Evolutionary conservation across 2,888 invertebrate genomes (phyloP).

Genomic region (Oligia strigilis): DNA sequence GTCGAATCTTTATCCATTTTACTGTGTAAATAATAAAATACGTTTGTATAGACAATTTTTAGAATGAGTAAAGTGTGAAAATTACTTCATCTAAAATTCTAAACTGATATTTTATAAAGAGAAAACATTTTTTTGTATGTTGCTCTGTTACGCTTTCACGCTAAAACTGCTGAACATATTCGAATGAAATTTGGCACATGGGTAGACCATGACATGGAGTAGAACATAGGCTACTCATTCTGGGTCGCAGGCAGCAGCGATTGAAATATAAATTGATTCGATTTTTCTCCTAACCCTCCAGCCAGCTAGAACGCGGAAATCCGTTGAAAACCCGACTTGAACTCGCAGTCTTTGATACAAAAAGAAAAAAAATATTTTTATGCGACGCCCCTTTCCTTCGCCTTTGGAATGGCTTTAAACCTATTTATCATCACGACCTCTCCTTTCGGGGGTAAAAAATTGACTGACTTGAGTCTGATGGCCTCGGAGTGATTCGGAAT

Average conservation of each 20-base stretch:
- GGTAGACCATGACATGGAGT: neutral
- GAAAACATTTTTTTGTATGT: neutral
- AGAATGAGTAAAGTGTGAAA: neutral
- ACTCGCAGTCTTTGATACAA: slow-evolving; percentile 73
- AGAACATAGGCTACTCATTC: neutral
- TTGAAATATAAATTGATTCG: neutral
- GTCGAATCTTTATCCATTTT: too few species aligned
- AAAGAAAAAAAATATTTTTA: slow-evolving; percentile 73
- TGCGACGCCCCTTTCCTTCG: slow-evolving; percentile 68
- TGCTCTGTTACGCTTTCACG: neutral
- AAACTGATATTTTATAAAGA: neutral
- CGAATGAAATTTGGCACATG: neutral
- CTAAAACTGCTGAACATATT: neutral
- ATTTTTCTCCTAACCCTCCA: slow-evolving; percentile 54
- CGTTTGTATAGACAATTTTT: neutral
- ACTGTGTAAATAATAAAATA: too few species aligned
- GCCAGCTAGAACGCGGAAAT: slow-evolving; percentile 68
- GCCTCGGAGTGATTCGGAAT: slow-evolving; percentile 50
- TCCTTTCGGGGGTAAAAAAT: slow-evolving; percentile 57
- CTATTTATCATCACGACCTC: slow-evolving; percentile 74
- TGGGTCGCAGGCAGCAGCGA: neutral
- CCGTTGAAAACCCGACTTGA: slow-evolving; percentile 74
- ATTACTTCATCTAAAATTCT: neutral
- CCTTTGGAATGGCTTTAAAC: slow-evolving; percentile 71
- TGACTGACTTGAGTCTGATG: slow-evolving; percentile 54